phyloP scores from a whole-genome alignment of 2,888 invertebrate genomes.

The Camponotus fellah region DNA sequence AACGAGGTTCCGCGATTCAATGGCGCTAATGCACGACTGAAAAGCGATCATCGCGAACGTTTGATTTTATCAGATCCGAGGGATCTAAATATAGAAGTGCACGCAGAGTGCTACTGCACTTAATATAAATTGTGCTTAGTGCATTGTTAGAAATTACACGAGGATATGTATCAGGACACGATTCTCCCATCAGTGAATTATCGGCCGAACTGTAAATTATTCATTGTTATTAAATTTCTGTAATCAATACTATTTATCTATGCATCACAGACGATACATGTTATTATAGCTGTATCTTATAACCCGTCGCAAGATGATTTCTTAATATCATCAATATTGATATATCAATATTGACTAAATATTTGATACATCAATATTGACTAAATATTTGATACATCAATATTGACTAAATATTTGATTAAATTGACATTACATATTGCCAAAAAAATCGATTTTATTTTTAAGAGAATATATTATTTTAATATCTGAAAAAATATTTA shows the following conservation, averaged over 20 bases:
- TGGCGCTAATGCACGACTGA: slow-evolving; percentile 52
- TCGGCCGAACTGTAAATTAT: slow-evolving; percentile 45
- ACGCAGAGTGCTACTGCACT: slow-evolving; percentile 21
- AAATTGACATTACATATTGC: background rate
- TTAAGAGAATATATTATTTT: background rate
- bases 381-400: background rate
- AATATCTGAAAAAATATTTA: background rate
- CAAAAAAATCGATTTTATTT: background rate
- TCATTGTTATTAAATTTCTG: background rate
- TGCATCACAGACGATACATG: background rate
- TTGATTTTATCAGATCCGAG: slow-evolving; percentile 63
- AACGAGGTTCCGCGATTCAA: slow-evolving; percentile 30
- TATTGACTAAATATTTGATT: background rate
- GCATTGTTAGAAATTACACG: slow-evolving; percentile 57
- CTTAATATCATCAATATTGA: background rate
- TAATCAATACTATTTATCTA: background rate
- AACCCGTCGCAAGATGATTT: background rate
- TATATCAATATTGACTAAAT: background rate
- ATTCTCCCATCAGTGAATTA: slow-evolving; percentile 24
- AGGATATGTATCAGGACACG: slow-evolving; percentile 55
- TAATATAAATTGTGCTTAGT: background rate
- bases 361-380: background rate
- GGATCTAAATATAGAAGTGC: slow-evolving; percentile 54
- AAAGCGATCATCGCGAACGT: slow-evolving; percentile 40
- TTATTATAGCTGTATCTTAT: background rate